Evolutionary conservation across 2,113 vertebrate species (phyloP).

Genomic region (Nettapus auritus): DNA sequence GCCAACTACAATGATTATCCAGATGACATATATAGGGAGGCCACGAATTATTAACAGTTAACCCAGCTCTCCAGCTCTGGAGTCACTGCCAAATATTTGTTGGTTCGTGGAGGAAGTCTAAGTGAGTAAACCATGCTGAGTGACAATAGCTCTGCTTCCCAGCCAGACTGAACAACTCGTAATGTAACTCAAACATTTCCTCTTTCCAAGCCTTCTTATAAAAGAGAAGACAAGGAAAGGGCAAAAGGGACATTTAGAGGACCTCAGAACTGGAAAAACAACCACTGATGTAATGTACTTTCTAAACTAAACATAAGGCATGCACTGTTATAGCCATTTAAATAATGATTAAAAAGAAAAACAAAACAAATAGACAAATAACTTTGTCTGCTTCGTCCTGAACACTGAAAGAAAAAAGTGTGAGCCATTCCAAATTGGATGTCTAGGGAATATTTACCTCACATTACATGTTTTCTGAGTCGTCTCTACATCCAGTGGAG

Average conservation of each 20-base stretch:
- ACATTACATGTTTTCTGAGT: background rate
- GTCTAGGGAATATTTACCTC: background rate
- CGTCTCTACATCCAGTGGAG: background rate
- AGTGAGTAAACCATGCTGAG: conserved; percentile 61
- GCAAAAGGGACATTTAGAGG: conserved; percentile 48
- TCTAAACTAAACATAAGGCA: conserved; percentile 43
- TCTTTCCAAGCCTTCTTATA: conserved; percentile 56
- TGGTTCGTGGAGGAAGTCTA: conserved; percentile 54
- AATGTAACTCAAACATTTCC: conserved; percentile 56
- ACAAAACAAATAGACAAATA: background rate
- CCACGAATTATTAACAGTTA: conserved; percentile 60
- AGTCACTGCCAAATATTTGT: conserved; percentile 58
- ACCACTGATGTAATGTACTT: conserved; percentile 53
- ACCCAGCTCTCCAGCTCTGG: background rate
- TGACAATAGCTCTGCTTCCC: conserved; percentile 65
- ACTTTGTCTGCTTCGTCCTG: background rate
- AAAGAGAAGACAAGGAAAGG: conserved; percentile 54
- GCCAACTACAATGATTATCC: conserved; percentile 14
- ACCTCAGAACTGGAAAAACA: conserved; percentile 44
- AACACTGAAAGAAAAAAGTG: conserved; percentile 29
- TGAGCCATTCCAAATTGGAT: background rate
- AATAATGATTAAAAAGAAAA: conserved; percentile 22
- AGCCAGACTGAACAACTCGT: conserved; percentile 47
- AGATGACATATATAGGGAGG: conserved; percentile 25
- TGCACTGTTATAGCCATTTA: background rate